Percentiles rank a stretch among this genome's conserved stretches.
Conservation (phyloP, 2,113 vertebrate genomes). For the Prochilodus magdalenae region DNA sequence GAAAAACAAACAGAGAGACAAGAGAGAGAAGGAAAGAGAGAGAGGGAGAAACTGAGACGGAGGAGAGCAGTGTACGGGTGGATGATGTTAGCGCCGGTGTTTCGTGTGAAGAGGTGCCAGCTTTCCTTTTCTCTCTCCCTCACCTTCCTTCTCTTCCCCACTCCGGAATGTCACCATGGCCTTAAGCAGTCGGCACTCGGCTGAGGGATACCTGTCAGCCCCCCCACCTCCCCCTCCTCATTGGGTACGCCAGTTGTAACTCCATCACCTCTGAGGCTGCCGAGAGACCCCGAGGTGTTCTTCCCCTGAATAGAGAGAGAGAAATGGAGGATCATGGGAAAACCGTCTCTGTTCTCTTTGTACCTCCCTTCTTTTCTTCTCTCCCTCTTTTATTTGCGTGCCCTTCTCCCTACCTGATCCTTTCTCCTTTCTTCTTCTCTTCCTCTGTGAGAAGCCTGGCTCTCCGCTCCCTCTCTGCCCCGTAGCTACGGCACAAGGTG, state of each 20-base stretch:
- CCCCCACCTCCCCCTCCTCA: neutral
- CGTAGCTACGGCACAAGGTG: too few relatives aligned
- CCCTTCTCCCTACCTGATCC: neutral
- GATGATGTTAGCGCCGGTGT: neutral
- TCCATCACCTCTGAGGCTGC: slow-evolving; percentile 29
- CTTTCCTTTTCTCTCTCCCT: neutral
- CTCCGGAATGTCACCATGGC: too few relatives aligned
- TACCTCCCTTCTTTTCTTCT: too few relatives aligned
- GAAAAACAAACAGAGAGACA: too few relatives aligned
- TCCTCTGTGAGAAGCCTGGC: neutral
- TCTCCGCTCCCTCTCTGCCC: neutral
- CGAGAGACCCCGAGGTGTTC: slow-evolving; percentile 15
- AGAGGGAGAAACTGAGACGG: neutral
- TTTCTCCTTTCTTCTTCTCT: slow-evolving; percentile 58
- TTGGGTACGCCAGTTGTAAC: slow-evolving; percentile 12
- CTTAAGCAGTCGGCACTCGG: too few relatives aligned
- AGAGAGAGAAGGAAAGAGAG: neutral
- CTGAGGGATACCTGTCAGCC: neutral
- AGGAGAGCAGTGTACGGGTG: too few relatives aligned
- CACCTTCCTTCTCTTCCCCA: too few relatives aligned
- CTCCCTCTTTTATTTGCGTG: neutral
- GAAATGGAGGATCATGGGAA: slow-evolving; percentile 40
- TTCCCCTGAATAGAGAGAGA: slow-evolving; percentile 47
- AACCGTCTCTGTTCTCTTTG: slow-evolving; percentile 25
- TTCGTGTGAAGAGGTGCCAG: slow-evolving; percentile 10